Evolutionary conservation across 2,888 invertebrate species (phyloP).

Genomic region (Pteria penguin): DNA sequence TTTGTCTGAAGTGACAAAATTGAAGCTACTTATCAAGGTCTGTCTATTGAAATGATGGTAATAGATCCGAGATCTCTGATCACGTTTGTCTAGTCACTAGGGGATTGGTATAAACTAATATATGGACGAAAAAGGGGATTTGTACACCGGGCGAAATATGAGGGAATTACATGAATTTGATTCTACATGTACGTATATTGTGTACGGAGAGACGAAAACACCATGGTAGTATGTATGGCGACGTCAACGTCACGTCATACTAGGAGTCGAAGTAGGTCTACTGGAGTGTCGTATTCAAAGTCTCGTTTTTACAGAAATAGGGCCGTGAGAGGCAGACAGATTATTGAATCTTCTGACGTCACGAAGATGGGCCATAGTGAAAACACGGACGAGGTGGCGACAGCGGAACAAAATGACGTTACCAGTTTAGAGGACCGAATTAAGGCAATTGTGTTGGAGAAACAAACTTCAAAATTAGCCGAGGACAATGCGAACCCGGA

Average conservation of each 20-base stretch:
- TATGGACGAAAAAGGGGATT: too few relatives aligned
- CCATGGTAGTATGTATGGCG: constrained; percentile 25
- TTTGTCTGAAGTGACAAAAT: too few relatives aligned
- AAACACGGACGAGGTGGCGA: neutral
- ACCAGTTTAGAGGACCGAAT: constrained; percentile 34
- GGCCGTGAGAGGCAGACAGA: neutral
- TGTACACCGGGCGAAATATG: too few relatives aligned
- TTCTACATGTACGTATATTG: neutral
- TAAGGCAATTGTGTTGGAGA: constrained; percentile 39
- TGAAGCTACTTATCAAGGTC: too few relatives aligned
- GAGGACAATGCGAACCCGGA: neutral
- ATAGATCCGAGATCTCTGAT: too few relatives aligned
- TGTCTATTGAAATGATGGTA: too few relatives aligned
- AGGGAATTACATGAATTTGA: too few relatives aligned
- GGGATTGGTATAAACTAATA: too few relatives aligned
- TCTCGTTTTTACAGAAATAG: neutral
- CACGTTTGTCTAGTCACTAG: too few relatives aligned
- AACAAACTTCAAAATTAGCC: neutral
- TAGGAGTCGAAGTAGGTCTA: constrained; percentile 2
- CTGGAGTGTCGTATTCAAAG: neutral
- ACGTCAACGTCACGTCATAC: constrained; percentile 7
- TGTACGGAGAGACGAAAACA: neutral
- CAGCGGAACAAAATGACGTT: neutral
- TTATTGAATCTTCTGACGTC: neutral
- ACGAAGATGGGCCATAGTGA: neutral